Base-by-base conservation (phyloP, 2,113 vertebrate species). In the Jacana jacana region DNA sequence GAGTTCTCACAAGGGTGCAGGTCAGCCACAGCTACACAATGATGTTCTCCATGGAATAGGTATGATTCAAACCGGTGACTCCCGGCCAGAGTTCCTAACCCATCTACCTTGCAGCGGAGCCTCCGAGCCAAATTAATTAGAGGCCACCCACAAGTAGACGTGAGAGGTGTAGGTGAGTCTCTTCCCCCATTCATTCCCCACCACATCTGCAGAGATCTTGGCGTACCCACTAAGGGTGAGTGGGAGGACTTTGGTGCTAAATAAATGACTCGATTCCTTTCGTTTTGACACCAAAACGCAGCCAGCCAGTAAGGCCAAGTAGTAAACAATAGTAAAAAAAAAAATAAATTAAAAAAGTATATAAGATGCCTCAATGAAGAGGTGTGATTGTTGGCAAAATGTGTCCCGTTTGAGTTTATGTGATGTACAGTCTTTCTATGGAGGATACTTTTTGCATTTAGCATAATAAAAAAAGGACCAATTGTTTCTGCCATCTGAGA, bases 401-500 rank as follows among this genome's bases (percentile, higher is more conserved):
- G 5, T 25, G 68, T 78, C 80, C 51, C 57, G 83, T 71, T 91
- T 70, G 72, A 83, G 89, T 94, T 94, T 94, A 88, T 78, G 94
- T 76, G 95, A 95, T 84, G 81, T 91, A 72, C 44, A 51, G 70
- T 30, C 89, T 81, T 97, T 96, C 95, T 86, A 69, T 65, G 75
- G 58, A 92, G 77, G 93, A 90, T 95, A 94, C 93, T 90, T 89
- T 96, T 93, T 95, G 94, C 93, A 91, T 52, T 95, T 94, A 91
- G 76, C 0, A 4, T 76, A 92, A 78, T 68, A 92, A 51, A 93
- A 81, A 97, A 52, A 92, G 66, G 33, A 91, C 79, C 52, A 63
- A 93, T 96, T 91, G 79, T 95, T 97, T 97, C 96, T 97, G 95
- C 95, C 96, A 88, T 97, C 92, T 96, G 97, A 98, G 95, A 96